Evolutionary conservation across 1,140 invertebrate species (phyloP).

Genomic region (Lineus longissimus): DNA sequence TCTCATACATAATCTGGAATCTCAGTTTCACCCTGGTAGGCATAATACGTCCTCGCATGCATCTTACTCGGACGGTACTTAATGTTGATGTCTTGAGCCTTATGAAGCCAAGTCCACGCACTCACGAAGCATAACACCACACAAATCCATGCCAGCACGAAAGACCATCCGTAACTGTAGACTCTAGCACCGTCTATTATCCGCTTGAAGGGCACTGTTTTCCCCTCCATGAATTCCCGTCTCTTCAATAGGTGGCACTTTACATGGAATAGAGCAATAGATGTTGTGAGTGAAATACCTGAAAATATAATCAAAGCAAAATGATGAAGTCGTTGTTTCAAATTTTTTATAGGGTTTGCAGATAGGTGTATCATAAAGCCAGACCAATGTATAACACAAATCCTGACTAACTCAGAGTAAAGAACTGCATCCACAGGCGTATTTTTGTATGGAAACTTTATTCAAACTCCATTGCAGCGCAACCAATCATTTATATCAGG

Average conservation of each 20-base stretch:
- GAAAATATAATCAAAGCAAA: conserved; percentile 2
- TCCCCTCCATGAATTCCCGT: conserved; percentile 28
- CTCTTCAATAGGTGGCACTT: conserved; percentile 37
- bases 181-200: conserved; percentile 25
- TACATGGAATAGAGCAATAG: conserved; percentile 42
- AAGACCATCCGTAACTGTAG: conserved; percentile 41
- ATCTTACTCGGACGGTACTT: background rate
- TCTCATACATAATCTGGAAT: no score
- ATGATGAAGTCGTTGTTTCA: no score
- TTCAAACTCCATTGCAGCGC: no score
- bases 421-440: no score
- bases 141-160: conserved; percentile 42
- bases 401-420: no score
- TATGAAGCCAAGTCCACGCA: conserved; percentile 38
- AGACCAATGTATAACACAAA: no score
- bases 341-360: no score
- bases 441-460: no score
- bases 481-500: no score
- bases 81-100: conserved; percentile 26
- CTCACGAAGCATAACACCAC: conserved; percentile 35
- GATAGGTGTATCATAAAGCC: no score
- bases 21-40: background rate
- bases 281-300: conserved; percentile 32
- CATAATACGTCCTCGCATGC: background rate
- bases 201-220: conserved; percentile 31